Base-by-base conservation (phyloP, 1,140 invertebrate genomes). In the Papilio polytes region DNA sequence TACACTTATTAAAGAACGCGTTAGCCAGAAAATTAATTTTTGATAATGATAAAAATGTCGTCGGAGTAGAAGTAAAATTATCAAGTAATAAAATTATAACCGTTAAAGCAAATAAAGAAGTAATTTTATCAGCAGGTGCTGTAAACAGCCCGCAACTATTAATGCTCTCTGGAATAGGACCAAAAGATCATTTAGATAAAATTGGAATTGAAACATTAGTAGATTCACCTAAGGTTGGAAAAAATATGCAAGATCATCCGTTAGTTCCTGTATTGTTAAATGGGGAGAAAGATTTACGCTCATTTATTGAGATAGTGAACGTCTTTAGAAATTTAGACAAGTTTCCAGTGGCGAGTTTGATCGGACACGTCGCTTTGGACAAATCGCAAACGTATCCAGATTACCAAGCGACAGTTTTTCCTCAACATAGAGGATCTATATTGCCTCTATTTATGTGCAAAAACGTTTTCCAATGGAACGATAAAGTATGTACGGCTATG, bases 181-280 rank as follows among this genome's bases (percentile, higher is more conserved):
- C 91, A 87, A 87, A 91, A 89, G 80, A 88, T n/a, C 85, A 95
- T 82, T 85, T 94, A 31, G 56, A 89, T 78, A 84, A 90, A 74
- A 59, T 93, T 10, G 89, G 88, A 18, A 96, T 97, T 8, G 79
- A 91, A 2, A 86, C 80, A 12, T 70, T 84, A 20, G 36, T 85
- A n/a, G 95, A 97, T 86, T 92, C 97, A 20, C 96, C 96, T 3
- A 80, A 82, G 10, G 97, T 98, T 7, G 97, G 97, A 0, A 91
- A 95, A 73, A 97, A 98, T 89, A 88, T 98, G 10, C 97, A 97
- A 41, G 97, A 97, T 87, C 97, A 97, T 87, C 97, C 53, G 96
- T 97, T 89, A 94, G 97, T 90, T 95, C 97, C 76, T 91, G 97
- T 80, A 96, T 96, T 84, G 89, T 97, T 81, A 95, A 97, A 9